These are phyloP conservation scores for Drosophila flavopinicola DNA, from an alignment of 2,888 invertebrate genomes.

Conservation along the genomic window DNA sequence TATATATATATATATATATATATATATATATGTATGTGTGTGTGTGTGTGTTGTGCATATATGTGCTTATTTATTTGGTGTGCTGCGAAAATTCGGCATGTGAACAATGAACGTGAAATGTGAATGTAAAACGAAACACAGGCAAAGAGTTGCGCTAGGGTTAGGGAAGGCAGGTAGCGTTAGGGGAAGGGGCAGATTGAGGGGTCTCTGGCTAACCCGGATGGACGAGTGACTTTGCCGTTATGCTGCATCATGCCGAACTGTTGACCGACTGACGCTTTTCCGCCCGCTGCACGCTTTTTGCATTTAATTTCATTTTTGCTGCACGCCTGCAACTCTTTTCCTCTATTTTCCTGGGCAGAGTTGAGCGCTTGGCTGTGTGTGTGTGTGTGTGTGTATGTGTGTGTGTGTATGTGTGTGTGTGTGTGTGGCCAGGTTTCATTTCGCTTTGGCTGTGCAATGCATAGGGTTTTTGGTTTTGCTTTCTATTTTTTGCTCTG, in stretches of 20 bases:
- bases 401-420: neutral
- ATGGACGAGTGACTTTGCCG: constrained; percentile 37
- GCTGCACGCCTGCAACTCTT: constrained; percentile 23
- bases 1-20: constrained; percentile 11
- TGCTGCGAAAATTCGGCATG: constrained; percentile 67
- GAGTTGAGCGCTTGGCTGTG: too few relatives aligned
- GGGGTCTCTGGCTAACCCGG: constrained; percentile 24
- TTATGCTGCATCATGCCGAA: constrained; percentile 16
- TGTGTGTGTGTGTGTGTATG: neutral
- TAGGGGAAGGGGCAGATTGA: neutral
- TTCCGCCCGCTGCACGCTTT: constrained; percentile 46
- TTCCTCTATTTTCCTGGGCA: constrained; percentile 16
- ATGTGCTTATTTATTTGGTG: constrained; percentile 66
- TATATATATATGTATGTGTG: constrained; percentile 7
- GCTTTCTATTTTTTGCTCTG: constrained; percentile 32
- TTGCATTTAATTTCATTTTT: constrained; percentile 70
- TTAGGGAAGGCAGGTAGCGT: neutral
- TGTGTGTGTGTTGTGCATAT: constrained; percentile 18
- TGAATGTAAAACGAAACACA: constrained; percentile 48
- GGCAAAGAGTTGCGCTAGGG: constrained; percentile 13
- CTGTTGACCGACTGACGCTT: constrained; percentile 47
- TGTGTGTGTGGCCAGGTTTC: constrained; percentile 30
- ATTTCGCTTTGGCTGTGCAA: constrained; percentile 38
- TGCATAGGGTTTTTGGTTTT: constrained; percentile 4
- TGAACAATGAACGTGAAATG: constrained; percentile 64